phyloP scores from a whole-genome alignment of 2,797 vertebrate species.

The Semotilus atromaculatus region DNA sequence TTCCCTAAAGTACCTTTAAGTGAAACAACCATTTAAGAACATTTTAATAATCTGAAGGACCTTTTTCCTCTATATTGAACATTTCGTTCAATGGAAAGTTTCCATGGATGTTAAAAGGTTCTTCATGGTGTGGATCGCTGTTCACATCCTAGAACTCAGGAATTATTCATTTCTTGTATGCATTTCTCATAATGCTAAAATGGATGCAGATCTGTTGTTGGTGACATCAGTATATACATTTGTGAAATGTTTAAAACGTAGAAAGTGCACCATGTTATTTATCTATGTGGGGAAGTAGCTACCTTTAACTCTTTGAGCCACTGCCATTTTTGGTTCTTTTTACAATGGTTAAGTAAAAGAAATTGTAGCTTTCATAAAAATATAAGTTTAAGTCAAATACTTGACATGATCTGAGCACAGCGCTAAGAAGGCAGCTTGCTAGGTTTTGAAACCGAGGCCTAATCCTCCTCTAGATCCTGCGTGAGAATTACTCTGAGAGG shows the following conservation, averaged over 20 bases:
- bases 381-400: neutral
- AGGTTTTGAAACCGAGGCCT: neutral
- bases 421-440: neutral
- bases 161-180: neutral
- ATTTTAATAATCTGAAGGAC: neutral
- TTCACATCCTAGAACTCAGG: neutral
- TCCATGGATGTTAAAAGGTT: neutral
- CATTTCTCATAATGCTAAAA: neutral
- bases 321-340: neutral
- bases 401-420: neutral
- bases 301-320: neutral
- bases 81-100: neutral
- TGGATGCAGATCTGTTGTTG: neutral
- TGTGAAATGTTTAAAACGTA: neutral
- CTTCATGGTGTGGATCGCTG: neutral
- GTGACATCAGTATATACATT: neutral
- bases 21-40: neutral
- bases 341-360: neutral
- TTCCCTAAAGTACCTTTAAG: neutral
- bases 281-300: neutral
- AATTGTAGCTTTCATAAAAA: neutral
- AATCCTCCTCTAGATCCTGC: conserved; percentile 87
- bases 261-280: neutral
- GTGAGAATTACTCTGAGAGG: conserved; percentile 85
- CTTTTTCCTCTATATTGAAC: neutral